Base-by-base conservation (phyloP, 2,888 invertebrate species). In the Periphyllus acericola region DNA sequence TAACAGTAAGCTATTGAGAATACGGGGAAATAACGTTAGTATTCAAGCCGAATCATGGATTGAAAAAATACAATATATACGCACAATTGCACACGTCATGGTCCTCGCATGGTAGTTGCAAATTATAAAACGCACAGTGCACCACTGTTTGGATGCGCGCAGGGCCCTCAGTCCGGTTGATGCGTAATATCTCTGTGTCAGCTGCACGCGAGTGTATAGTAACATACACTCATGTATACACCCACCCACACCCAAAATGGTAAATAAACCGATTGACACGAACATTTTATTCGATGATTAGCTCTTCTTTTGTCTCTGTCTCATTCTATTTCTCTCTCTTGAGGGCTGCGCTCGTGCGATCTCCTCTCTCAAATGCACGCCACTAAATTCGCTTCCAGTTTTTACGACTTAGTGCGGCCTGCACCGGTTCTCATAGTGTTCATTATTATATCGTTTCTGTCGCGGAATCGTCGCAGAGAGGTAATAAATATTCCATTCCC, bases 371-470 rank as follows among this genome's bases (percentile, higher is more conserved):
- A 14, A 8, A 14, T 3, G 46, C 5, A 14, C 9, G 46, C 2
- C n/a, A 19, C 25, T 2, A 19, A 40, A 34, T 60, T 75, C 40
- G 34, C 11, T 83, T 75, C 68, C 78, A 71, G 78, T 52, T 85
- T 85, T 85, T 85, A 85, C 71, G 85, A 85, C 85, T 68, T 19
- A 0, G n/a, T n/a, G 34, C 78, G 71, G 40, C 25, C 75, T 21
- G 75, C 52, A 25, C 34, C 21, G 75, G 75, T 66, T 75, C 75
- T 36, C 83, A 60, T 71, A 21, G 52, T 25, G 46, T 21, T 60
- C 4, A n/a, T 80, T 60, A 36, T 60, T 36, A 25, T 71, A 32
- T 71, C 21, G 36, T 74, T 74, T 36, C 34, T 9, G 29, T 29
- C 46, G 21, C 60, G 25, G 60, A 60, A 60, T 25, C 4, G 11